These are phyloP conservation scores for Pinctada fucata DNA, from an alignment of 2,888 invertebrate species.

Conservation along the genomic window DNA sequence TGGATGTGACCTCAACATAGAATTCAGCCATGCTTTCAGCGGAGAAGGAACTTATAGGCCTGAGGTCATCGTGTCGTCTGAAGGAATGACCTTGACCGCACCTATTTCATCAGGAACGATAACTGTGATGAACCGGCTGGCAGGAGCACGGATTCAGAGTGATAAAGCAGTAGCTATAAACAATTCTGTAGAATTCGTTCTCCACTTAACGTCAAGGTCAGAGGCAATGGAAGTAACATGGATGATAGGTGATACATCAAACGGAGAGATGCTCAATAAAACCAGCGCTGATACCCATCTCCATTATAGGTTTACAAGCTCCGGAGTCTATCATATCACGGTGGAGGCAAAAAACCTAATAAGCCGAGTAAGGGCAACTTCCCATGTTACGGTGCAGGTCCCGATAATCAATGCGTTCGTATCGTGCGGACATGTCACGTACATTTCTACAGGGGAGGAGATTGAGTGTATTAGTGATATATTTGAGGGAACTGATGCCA, in stretches of 20 bases:
- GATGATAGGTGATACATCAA: constrained; percentile 40
- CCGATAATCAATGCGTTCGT: constrained; percentile 50
- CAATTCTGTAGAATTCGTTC: constrained; percentile 27
- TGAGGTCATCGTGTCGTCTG: constrained; percentile 44
- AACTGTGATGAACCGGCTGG: constrained; percentile 43
- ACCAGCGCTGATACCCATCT: constrained; percentile 36
- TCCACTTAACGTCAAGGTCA: constrained; percentile 40
- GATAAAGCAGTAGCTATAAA: constrained; percentile 30
- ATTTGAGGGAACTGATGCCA: constrained; percentile 58
- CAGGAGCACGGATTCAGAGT: constrained; percentile 39
- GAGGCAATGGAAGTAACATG: constrained; percentile 45
- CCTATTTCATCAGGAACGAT: constrained; percentile 25
- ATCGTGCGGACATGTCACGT: constrained; percentile 41
- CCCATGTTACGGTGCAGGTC: constrained; percentile 52
- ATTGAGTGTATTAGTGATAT: constrained; percentile 58
- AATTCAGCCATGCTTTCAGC: constrained; percentile 58
- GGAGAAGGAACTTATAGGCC: constrained; percentile 56
- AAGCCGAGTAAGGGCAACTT: constrained; percentile 40
- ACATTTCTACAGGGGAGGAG: constrained; percentile 44
- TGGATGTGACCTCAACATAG: constrained; percentile 58
- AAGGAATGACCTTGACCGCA: constrained; percentile 32
- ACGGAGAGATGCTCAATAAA: constrained; percentile 32
- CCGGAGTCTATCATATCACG: constrained; percentile 52
- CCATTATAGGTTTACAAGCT: constrained; percentile 46
- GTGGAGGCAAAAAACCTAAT: constrained; percentile 52